Base-by-base conservation (phyloP, 2,797 vertebrate genomes). In the Acanthopagrus latus region DNA sequence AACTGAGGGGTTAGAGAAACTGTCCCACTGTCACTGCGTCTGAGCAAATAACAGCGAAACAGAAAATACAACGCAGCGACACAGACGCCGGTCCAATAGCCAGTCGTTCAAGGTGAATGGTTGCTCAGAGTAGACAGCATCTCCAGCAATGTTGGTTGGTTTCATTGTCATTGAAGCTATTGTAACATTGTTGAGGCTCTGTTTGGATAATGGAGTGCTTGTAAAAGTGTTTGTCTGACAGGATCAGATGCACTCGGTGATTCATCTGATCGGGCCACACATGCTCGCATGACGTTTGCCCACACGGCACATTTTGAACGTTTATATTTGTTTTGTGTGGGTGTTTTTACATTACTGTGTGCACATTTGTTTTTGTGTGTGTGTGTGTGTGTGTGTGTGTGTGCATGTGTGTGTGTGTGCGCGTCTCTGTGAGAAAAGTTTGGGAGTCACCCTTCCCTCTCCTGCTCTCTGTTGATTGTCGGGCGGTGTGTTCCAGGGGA, bases 121-220 rank as follows among this genome's bases (percentile, higher is more conserved):
- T 60, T 38, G 60, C 38, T 78, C n/a, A 77, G 52, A 74, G 67
- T 68, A 64, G 90, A 89, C 79, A 68, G 54, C 17, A 9, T 56
- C 13, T 25, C 62, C 74, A 71, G 64, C 76, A 23, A 20, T 58
- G 44, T 57, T 23, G 58, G 51, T 60, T 18, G 27, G 46, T 64
- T 52, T 75, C 44, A 48, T 66, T 70, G 43, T 70, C 65, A 65
- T 41, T 56, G 48, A 73, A 82, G 66, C 66, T 64, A 63, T 29
- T 55, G 65, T 72, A 64, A 76, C 41, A 74, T 90, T 88, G 78
- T 86, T 71, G 74, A 52, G 48, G 18, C 58, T 77, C 41, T 60
- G 60, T 85, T 83, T 85, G 67, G 21, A 23, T 74, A 70, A 67
- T 72, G 65, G 44, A 77, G 64, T 58, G 75, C 4, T 0, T 41